These are phyloP conservation scores for Epistrophe grossulariae DNA, from an alignment of 2,888 invertebrate genomes.

Conservation along the genomic window DNA sequence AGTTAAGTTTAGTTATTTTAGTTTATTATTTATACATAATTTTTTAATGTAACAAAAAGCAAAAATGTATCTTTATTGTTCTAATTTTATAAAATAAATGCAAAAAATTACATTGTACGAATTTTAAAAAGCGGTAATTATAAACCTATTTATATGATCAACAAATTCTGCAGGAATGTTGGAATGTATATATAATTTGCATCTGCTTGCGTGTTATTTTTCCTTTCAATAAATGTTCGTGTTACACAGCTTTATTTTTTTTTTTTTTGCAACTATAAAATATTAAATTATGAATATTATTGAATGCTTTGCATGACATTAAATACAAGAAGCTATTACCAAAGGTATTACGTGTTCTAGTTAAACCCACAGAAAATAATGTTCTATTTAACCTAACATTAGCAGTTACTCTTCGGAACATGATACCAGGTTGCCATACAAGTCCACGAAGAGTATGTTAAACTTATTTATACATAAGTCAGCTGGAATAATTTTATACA, in stretches of 20 bases:
- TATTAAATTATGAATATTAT: neutral
- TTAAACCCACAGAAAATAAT: conserved; percentile 42
- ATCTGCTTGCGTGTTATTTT: neutral
- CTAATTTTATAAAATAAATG: too few relatives aligned
- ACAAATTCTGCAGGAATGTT: too few relatives aligned
- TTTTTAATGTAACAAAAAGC: too few relatives aligned
- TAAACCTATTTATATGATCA: too few relatives aligned
- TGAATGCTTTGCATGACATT: neutral
- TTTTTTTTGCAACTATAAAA: neutral
- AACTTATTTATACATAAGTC: conserved; percentile 5
- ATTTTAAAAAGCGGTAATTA: too few relatives aligned
- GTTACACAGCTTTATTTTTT: neutral
- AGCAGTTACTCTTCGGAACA: conserved; percentile 3
- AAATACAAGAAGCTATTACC: conserved; percentile 26
- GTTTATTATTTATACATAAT: too few relatives aligned
- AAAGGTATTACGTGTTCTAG: conserved; percentile 33
- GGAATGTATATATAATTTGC: too few relatives aligned
- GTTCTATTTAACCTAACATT: conserved; percentile 25
- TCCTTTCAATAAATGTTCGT: neutral
- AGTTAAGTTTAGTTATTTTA: too few relatives aligned
- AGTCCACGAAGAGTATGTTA: conserved; percentile 40
- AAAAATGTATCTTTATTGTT: too few relatives aligned
- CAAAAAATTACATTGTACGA: too few relatives aligned
- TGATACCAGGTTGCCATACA: neutral
- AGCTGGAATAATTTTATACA: conserved; percentile 15